A percentile compares a stretch with the other conserved stretches of the same genome.
Conservation (phyloP, 37 sponge, comb jelly and placozoan genomes). For the Cliona cf. orientalis region DNA sequence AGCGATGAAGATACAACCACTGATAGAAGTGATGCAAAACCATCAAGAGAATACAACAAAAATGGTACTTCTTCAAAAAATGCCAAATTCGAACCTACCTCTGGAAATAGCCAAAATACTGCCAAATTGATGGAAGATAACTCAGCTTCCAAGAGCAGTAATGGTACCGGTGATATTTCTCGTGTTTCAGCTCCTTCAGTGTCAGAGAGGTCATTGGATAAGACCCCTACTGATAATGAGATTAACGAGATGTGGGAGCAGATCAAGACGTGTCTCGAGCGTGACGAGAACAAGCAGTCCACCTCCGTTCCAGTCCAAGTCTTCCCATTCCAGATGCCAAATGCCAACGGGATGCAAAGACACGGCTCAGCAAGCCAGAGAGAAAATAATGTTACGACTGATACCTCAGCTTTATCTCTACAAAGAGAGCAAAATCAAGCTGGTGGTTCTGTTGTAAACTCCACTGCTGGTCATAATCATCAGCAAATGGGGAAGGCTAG, state of each 20-base stretch:
- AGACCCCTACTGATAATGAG: slow-evolving; percentile 77
- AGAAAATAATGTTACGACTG: not conserved
- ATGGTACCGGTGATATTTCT: too few species aligned
- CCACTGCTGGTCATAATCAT: not conserved
- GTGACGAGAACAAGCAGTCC: slow-evolving; percentile 10
- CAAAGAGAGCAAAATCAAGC: too few species aligned
- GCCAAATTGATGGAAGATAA: not conserved
- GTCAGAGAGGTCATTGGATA: slow-evolving; percentile 5
- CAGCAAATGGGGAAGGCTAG: not conserved
- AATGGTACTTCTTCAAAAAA: too few species aligned
- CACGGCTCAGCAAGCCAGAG: not conserved
- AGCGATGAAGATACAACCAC: not conserved
- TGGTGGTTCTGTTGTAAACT: too few species aligned
- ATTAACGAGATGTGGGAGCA: slow-evolving; percentile 59
- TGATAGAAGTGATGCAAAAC: not conserved
- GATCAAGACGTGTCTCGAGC: slow-evolving; percentile 29
- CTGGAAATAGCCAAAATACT: not conserved
- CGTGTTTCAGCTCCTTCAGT: not conserved
- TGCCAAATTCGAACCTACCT: not conserved
- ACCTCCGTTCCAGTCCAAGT: slow-evolving; percentile 22
- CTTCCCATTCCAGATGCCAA: slow-evolving; percentile 6
- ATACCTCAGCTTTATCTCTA: not conserved
- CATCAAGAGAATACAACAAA: too few species aligned
- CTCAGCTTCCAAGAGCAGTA: too few species aligned
- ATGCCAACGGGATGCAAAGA: not conserved